phyloP scores from a whole-genome alignment of 2,888 invertebrate genomes.

The Leptura quadrifasciata region DNA sequence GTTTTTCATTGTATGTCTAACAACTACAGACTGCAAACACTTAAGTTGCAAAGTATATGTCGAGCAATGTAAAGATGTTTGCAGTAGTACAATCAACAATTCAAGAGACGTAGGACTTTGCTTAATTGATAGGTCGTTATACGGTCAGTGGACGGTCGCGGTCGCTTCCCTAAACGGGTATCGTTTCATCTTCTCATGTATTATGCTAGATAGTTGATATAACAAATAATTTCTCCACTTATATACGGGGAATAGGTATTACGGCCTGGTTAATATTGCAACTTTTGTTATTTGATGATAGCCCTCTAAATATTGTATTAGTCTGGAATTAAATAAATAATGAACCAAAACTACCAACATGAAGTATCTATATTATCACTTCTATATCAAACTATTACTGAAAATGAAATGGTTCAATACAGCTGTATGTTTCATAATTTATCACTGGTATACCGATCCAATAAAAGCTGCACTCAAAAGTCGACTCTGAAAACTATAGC shows the following conservation, averaged over 20 bases:
- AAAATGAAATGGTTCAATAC: too few species aligned
- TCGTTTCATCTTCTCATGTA: neutral
- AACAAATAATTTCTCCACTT: slow-evolving; percentile 3
- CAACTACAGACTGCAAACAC: neutral
- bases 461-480: too few species aligned
- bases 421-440: too few species aligned
- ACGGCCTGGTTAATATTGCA: neutral
- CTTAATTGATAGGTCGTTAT: slow-evolving; percentile 3
- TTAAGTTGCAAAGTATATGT: slow-evolving; percentile 5
- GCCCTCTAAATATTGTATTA: neutral
- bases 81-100: neutral
- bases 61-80: neutral
- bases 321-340: neutral
- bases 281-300: neutral
- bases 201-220: neutral
- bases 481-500: too few species aligned
- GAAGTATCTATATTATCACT: too few species aligned
- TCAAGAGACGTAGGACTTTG: neutral
- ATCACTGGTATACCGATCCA: too few species aligned
- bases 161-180: neutral
- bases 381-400: too few species aligned
- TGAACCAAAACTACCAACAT: neutral
- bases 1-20: neutral
- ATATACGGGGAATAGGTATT: neutral
- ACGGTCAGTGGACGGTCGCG: neutral